Evolutionary conservation across 2,797 vertebrate species (phyloP), one percentile per base, ranked within the genome.

Genomic region (Pantherophis alleghaniensis): DNA sequence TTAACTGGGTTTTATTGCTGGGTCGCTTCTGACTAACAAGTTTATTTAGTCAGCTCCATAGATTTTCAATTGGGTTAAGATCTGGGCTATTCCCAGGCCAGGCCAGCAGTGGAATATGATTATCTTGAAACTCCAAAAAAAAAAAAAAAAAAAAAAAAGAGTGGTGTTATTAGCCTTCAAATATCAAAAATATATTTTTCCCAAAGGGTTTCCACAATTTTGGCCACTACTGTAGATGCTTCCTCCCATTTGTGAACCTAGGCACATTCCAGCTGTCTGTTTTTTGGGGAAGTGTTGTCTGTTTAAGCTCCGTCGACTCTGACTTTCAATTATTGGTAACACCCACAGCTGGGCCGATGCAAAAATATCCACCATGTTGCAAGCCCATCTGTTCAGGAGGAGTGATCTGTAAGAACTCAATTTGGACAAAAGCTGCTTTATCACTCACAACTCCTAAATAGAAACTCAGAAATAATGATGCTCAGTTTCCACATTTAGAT

Each of bases 401-500:
- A 96, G 95, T 95, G 91, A 96, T 97, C 91, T 97, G 95, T 97
- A 97, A 96, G 63, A 95, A 95, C 96, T 96, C 94, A 95, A 87
- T 95, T 97, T 96, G 95, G 93, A 95, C 94, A 92, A 96, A 95
- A 16, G 7, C 28, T 95, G 87, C 87, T 87, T 96, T 96, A 97
- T 95, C 94, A 95, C 95, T 96, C 94, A 95, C 94, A 95, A 93
- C 95, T 97, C 94, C 95, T 96, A 97, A 97, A 97, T 93, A 97
- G 92, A 96, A 51, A 97, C 94, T 96, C 94, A 95, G 96, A 97
- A 97, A 96, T 97, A 98, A 97, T 93, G 94, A 96, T 93, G 94
- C 93, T 96, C 97, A 92, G 92, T 97, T 97, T 97, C 95, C 95
- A 96, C 95, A 97, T 97, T 97, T 96, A 96, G 96, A 96, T 96